Conservation (phyloP, 2,113 vertebrate genomes). For the Hyperoodon ampullatus region DNA sequence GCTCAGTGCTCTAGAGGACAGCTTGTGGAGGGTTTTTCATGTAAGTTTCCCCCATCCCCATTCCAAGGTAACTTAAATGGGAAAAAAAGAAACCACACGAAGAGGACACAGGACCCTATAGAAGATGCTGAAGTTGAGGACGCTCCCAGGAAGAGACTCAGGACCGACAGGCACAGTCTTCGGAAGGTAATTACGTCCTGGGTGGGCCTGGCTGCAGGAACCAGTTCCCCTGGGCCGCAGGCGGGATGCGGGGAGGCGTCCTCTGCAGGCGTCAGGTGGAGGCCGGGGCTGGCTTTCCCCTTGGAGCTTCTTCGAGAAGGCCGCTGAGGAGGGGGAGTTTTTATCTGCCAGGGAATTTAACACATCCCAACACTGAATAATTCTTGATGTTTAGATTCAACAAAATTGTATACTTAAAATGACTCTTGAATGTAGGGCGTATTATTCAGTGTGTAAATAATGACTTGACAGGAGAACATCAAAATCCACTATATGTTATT, state of each 20-base stretch:
- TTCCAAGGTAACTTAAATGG: conserved; percentile 86
- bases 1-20: conserved; percentile 69
- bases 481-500: not conserved
- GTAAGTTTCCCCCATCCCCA: conserved; percentile 79
- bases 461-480: not conserved
- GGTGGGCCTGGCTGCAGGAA: conserved; percentile 12
- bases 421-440: not conserved
- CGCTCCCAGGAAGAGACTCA: conserved; percentile 86
- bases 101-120: conserved; percentile 84
- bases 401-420: not conserved
- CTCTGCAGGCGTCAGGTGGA: not conserved
- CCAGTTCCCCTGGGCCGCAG: not conserved
- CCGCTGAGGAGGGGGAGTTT: not conserved
- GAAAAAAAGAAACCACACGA: conserved; percentile 87
- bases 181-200: conserved; percentile 85
- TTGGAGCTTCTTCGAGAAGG: not conserved
- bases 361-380: not conserved
- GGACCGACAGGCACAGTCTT: conserved; percentile 86
- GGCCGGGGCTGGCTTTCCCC: not conserved
- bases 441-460: not conserved
- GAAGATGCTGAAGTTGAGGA: conserved; percentile 84
- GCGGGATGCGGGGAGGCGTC: too few species aligned
- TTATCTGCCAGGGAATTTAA: not conserved
- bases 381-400: not conserved
- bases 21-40: conserved; percentile 81